A percentile compares a stretch with the other conserved stretches of the same genome.
phyloP scores from a whole-genome alignment of 2,888 invertebrate species.

The Ctena decussata region DNA sequence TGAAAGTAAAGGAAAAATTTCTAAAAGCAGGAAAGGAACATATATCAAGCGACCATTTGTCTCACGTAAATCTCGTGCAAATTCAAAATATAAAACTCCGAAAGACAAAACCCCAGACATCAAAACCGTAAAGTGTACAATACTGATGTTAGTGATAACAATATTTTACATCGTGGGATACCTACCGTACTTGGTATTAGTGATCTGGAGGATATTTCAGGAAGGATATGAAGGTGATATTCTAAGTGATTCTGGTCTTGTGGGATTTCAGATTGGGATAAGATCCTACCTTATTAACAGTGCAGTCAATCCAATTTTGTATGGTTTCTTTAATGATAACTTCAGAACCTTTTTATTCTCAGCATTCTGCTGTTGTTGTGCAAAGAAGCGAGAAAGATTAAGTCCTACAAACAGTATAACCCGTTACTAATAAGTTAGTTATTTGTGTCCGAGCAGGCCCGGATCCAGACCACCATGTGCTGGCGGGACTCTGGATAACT shows the following conservation, averaged over 20 bases:
- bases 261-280: conserved; percentile 61
- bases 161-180: conserved; percentile 64
- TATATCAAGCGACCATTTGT: no score
- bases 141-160: conserved; percentile 64
- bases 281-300: conserved; percentile 67
- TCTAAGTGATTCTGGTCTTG: conserved; percentile 42
- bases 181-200: conserved; percentile 60
- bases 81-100: neutral
- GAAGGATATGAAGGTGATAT: conserved; percentile 51
- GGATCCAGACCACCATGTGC: no score
- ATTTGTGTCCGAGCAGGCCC: no score
- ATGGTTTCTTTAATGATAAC: conserved; percentile 67
- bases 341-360: conserved; percentile 58
- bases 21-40: neutral
- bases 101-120: conserved; percentile 15
- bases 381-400: neutral
- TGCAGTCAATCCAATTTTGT: conserved; percentile 64
- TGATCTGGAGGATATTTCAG: conserved; percentile 57
- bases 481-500: no score
- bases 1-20: neutral
- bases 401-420: no score
- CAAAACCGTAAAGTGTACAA: conserved; percentile 60
- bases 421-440: no score
- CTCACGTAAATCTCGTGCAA: neutral
- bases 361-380: conserved; percentile 34